Evolutionary conservation across 2,888 invertebrate genomes (phyloP), one percentile per base, ranked within the genome.

Genomic region (Platycnemis pennipes): DNA sequence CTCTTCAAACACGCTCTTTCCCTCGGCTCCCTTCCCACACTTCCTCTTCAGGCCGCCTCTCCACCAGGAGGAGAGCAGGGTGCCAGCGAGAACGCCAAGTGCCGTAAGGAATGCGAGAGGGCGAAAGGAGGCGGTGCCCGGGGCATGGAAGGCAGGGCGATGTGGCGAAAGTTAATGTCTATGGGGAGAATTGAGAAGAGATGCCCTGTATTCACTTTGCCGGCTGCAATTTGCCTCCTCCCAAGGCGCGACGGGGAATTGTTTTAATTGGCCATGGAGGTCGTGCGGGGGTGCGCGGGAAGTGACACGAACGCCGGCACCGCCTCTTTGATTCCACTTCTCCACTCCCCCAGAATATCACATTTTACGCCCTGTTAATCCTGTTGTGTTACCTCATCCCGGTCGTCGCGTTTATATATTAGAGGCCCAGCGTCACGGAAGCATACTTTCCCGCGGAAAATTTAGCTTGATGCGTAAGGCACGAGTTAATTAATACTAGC

Each of bases 211-310:
- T 77, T 77, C 37, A 77, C 77, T 77, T 37, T 13, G 77, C 11
- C 26, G 69, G 69, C 31, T 8, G 69, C n/a, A 77, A n/a, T 77
- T 77, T 26, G 37, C 77, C 37, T 37, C 37, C 37, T 13, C 1
- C 26, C 22, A 26, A 69, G 69, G n/a, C 69, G 69, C 69, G 31
- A 8, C 69, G n/a, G 69, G 31, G 69, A 37, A 77, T 77, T 77
- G 77, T 77, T 77, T 77, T 77, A 77, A 77, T 77, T 77, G 77
- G 77, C 77, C 37, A 13, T 26, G 77, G 7, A 77, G 77, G 69
- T 7, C 7, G 26, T 26, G 53, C 2, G 63, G 26, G 26, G 26
- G 63, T 3, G 63, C 22, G 63, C 19, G 63, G 26, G 63, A 63
- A 26, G 63, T 22, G 63, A 63, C 63, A 63, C n/a, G 77, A 77